Base-by-base conservation (phyloP, 2,888 invertebrate genomes). In the Elegia similella region DNA sequence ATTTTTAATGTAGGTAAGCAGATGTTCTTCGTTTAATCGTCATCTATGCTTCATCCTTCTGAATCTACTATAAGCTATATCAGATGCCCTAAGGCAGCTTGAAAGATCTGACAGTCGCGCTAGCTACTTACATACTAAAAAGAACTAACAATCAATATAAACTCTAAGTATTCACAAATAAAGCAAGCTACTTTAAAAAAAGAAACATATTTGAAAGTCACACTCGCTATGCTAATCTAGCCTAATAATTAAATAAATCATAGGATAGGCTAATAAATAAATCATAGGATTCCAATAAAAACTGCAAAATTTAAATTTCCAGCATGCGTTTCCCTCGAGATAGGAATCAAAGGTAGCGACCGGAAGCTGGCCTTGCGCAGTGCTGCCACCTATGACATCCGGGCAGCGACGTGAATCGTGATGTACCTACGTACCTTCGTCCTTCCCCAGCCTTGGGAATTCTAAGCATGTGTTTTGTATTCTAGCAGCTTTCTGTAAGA, bases 321-420 rank as follows among this genome's bases (percentile, higher is more conserved):
- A 44, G 32, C 29, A 15, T n/a, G 57, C 32, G 38, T 46, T 52
- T 47, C 54, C 42, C 23, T 10, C 32, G 43, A 46, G 34, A 55
- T 32, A 55, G 32, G 61, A 59, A 59, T 59, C 71, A 62, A 70
- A 43, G 15, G 54, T 30, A 34, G 10, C 15, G 16, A 46, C 12
- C 82, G 90, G 89, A 90, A 84, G 88, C 89, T 88, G 90, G 84
- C 86, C 87, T 87, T 72, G 69, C 73, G 61, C 61, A 62, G 59
- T 68, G 66, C 63, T 74, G 68, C 78, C 72, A 76, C 68, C 73
- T 46, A 10, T 23, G 6, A 17, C 54, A 44, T 55, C 44, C 44
- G 32, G 30, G 30, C 13, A 3, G 10, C 23, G 23, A 74, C 72
- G 76, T 75, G 76, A 68, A 71, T 75, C 75, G 75, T 76, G 75